A percentile compares a stretch with the other conserved stretches of the same genome.
These are phyloP conservation scores for Ptilodon capucinus DNA, from an alignment of 2,888 invertebrate species.

Conservation along the genomic window DNA sequence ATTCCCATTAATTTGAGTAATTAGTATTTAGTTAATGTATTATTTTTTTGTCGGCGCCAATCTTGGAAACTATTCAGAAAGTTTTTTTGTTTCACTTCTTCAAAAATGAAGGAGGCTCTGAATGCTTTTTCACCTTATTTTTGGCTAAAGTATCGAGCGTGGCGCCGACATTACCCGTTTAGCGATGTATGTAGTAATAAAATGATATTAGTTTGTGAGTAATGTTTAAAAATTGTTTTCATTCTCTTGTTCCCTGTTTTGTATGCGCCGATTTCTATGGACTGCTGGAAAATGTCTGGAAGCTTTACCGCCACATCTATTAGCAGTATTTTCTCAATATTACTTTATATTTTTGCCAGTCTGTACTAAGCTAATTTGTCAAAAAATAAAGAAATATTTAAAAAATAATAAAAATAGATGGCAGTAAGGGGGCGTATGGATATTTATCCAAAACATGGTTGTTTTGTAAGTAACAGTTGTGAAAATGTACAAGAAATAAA, in stretches of 20 bases:
- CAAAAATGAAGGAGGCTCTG: no score
- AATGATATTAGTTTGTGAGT: conserved; percentile 55
- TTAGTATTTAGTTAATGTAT: conserved; percentile 56
- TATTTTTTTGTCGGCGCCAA: conserved; percentile 53
- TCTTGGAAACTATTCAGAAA: conserved; percentile 53
- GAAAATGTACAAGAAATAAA: conserved; percentile 78
- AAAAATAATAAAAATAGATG: no score
- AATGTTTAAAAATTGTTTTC: conserved; percentile 35
- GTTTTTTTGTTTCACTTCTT: no score
- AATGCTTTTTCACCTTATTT: no score
- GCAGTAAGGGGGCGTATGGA: no score
- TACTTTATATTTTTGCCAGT: no score
- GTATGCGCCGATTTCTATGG: conserved; percentile 12
- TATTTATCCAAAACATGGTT: conserved; percentile 45
- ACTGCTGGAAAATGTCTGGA: conserved; percentile 8
- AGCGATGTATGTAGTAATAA: conserved; percentile 50
- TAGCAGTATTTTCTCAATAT: no score
- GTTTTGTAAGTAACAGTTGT: conserved; percentile 68
- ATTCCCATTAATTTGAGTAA: conserved; percentile 74
- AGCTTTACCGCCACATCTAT: no score
- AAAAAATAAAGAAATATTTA: no score
- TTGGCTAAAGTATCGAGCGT: conserved; percentile 48
- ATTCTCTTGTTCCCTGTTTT: conserved; percentile 31
- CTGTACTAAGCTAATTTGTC: no score
- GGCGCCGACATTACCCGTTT: conserved; percentile 50